Conservation (phyloP, 1,140 invertebrate genomes). For the Odontomachus brunneus region DNA sequence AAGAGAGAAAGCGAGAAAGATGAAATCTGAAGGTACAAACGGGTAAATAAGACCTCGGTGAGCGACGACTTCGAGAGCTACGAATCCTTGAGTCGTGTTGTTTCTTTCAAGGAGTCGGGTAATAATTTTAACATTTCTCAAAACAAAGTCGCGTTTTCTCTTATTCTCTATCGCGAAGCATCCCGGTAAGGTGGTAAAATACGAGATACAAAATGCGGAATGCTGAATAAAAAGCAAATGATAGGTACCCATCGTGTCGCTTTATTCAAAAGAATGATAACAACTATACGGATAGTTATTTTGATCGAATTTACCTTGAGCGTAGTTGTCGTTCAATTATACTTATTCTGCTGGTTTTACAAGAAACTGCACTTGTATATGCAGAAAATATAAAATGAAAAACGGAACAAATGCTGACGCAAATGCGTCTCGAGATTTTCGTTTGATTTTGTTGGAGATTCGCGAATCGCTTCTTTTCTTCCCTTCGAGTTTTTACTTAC, state of each 20-base stretch:
- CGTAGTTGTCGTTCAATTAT: conserved; percentile 22
- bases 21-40: conserved; percentile 51
- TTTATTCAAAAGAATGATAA: conserved; percentile 24
- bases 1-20: neutral
- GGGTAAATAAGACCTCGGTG: conserved; percentile 43
- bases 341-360: conserved; percentile 23
- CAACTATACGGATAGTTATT: conserved; percentile 21
- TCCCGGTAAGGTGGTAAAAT: conserved; percentile 26
- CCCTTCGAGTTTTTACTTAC: no score
- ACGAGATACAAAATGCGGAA: conserved; percentile 39
- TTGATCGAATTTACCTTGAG: conserved; percentile 22
- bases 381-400: neutral
- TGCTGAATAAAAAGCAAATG: conserved; percentile 30
- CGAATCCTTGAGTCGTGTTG: conserved; percentile 26
- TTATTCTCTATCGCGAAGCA: conserved; percentile 47
- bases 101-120: conserved; percentile 41
- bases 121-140: conserved; percentile 60
- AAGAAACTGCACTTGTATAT: neutral
- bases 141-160: conserved; percentile 32
- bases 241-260: conserved; percentile 16
- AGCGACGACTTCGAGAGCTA: conserved; percentile 35
- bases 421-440: neutral
- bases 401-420: neutral
- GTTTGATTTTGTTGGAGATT: neutral
- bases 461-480: no score